Evolutionary conservation across 2,113 vertebrate species (phyloP).

Genomic region (Tyrannus savana): DNA sequence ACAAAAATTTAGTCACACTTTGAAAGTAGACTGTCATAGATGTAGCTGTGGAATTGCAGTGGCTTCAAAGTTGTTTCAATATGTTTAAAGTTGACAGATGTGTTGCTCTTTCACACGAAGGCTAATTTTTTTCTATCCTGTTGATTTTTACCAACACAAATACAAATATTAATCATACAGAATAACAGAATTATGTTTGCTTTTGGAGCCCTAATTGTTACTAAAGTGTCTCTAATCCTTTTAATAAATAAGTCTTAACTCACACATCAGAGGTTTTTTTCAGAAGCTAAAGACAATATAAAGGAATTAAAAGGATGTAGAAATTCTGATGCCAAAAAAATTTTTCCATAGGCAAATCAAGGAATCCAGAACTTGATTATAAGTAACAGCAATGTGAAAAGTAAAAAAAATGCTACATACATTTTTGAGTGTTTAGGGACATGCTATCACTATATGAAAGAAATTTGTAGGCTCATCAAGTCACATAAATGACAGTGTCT

Average conservation of each 20-base stretch:
- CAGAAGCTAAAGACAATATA: not conserved
- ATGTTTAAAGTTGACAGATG: not conserved
- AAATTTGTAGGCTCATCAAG: not conserved
- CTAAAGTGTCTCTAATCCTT: not conserved
- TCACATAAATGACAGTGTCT: not conserved
- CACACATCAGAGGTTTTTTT: not conserved
- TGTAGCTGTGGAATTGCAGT: not conserved
- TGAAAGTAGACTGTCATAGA: not conserved
- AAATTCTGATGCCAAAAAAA: not conserved
- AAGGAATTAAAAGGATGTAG: not conserved
- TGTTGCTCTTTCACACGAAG: not conserved
- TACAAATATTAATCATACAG: not conserved
- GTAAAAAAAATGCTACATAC: fast-evolving
- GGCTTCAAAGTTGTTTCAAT: not conserved
- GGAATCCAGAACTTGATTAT: not conserved
- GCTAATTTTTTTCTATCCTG: not conserved
- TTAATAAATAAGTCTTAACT: not conserved
- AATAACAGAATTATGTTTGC: fast-evolving
- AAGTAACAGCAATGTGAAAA: not conserved
- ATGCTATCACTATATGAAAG: not conserved
- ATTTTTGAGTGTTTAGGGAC: not conserved
- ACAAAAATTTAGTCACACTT: not conserved
- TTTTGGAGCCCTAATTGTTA: not conserved
- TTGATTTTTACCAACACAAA: not conserved
- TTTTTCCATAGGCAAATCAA: not conserved